phyloP scores from a whole-genome alignment of 2,113 vertebrate genomes.

The Antechinus stuartii region DNA sequence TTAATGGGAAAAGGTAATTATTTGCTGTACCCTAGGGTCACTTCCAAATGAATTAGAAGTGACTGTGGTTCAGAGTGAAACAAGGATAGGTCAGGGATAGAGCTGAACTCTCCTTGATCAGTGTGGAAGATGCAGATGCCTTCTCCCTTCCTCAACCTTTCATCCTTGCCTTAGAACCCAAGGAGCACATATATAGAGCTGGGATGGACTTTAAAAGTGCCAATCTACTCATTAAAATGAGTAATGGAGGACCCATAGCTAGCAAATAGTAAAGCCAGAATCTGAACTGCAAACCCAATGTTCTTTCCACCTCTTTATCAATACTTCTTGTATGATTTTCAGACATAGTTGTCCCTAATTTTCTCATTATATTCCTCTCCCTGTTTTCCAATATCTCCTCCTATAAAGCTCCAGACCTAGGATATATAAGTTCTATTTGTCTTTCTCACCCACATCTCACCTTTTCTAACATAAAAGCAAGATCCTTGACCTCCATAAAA shows the following conservation, averaged over 20 bases:
- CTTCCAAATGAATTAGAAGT: constrained; percentile 82
- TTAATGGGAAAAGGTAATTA: constrained; percentile 86
- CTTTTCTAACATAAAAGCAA: not conserved
- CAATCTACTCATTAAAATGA: not conserved
- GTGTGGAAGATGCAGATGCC: constrained; percentile 43
- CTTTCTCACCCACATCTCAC: not conserved
- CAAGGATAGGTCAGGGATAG: constrained; percentile 51
- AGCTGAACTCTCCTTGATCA: constrained; percentile 50
- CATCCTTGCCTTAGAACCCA: constrained; percentile 33
- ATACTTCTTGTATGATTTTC: not conserved
- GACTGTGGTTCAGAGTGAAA: constrained; percentile 82
- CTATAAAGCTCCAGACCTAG: not conserved
- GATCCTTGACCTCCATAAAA: not conserved
- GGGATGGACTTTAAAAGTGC: not conserved
- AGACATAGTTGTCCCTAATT: not conserved
- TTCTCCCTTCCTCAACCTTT: constrained; percentile 61
- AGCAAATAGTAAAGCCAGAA: not conserved
- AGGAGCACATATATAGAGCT: not conserved
- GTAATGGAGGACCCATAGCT: not conserved
- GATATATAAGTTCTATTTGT: not conserved
- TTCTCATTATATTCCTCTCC: not conserved
- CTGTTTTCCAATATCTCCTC: not conserved
- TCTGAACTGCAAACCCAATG: not conserved
- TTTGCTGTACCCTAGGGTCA: constrained; percentile 79
- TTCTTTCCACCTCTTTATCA: too few relatives aligned